Conservation (phyloP, 2,797 vertebrate species). For the Cuniculus paca region DNA sequence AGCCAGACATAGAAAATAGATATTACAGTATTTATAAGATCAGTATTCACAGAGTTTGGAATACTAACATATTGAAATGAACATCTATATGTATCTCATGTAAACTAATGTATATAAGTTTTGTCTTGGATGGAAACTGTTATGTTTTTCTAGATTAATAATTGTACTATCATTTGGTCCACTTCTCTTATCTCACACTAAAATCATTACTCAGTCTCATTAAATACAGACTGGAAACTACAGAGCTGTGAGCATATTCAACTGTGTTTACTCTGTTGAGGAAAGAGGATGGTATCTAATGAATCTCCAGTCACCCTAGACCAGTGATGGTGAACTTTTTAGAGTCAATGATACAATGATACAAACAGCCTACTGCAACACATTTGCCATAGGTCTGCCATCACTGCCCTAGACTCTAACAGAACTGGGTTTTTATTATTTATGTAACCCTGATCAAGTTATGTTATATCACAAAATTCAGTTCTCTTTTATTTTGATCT, state of each 20-base stretch:
- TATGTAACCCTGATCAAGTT: constrained; percentile 3
- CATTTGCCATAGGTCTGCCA: background rate
- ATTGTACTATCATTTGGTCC: constrained; percentile 12
- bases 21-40: constrained; percentile 32
- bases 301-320: constrained; percentile 16
- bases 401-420: background rate
- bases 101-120: background rate
- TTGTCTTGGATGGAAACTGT: constrained; percentile 17
- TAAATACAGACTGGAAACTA: constrained; percentile 32
- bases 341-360: background rate
- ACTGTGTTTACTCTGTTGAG: constrained; percentile 29
- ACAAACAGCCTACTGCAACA: background rate
- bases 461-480: background rate
- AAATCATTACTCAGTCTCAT: constrained; percentile 42
- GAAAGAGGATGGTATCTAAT: background rate
- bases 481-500: constrained; percentile 23
- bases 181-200: constrained; percentile 4
- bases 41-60: constrained; percentile 34
- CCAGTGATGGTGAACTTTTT: background rate
- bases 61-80: constrained; percentile 36
- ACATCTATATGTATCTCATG: background rate
- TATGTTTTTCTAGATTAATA: constrained; percentile 55
- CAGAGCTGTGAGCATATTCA: background rate
- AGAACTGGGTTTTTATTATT: constrained; percentile 3
- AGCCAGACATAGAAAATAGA: background rate